A percentile compares a stretch with the other conserved stretches of the same genome.
phyloP scores from a whole-genome alignment of 2,888 invertebrate genomes.

The Crioceris asparagi region DNA sequence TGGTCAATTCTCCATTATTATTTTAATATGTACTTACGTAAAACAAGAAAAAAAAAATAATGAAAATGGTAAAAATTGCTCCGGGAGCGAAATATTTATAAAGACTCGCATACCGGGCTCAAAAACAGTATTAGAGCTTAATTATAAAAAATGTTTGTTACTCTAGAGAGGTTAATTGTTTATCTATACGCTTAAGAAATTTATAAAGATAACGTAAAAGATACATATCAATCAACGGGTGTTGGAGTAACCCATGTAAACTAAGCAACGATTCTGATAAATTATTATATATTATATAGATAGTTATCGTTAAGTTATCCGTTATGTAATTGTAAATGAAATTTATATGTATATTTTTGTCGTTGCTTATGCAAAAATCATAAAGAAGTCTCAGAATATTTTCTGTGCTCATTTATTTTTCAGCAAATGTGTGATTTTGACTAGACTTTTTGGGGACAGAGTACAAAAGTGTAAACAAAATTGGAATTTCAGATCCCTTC shows the following conservation, averaged over 20 bases:
- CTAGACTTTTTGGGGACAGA: too few relatives aligned
- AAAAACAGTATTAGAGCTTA: conserved; percentile 27
- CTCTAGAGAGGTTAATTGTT: neutral
- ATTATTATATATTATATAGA: too few relatives aligned
- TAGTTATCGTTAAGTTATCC: conserved; percentile 6
- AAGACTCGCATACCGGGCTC: conserved; percentile 21
- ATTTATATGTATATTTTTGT: conserved; percentile 5
- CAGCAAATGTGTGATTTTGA: too few relatives aligned
- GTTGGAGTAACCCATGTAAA: conserved; percentile 10
- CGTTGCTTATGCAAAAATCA: conserved; percentile 7
- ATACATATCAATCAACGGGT: conserved; percentile 21
- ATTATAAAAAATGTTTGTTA: too few relatives aligned
- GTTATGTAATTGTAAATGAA: conserved; percentile 2
- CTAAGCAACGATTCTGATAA: conserved; percentile 16
- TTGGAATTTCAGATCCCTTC: too few relatives aligned
- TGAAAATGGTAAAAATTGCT: conserved; percentile 18
- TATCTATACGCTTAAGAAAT: neutral
- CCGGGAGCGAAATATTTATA: conserved; percentile 28
- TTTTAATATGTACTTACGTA: conserved; percentile 11
- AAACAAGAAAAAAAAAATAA: conserved; percentile 21
- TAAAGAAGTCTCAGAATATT: too few relatives aligned
- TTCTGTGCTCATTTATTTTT: too few relatives aligned
- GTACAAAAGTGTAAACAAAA: too few relatives aligned
- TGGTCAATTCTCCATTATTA: conserved; percentile 10
- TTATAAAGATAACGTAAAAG: conserved; percentile 14